Conservation (phyloP, 2,888 invertebrate genomes). For the Brassicogethes aeneus region DNA sequence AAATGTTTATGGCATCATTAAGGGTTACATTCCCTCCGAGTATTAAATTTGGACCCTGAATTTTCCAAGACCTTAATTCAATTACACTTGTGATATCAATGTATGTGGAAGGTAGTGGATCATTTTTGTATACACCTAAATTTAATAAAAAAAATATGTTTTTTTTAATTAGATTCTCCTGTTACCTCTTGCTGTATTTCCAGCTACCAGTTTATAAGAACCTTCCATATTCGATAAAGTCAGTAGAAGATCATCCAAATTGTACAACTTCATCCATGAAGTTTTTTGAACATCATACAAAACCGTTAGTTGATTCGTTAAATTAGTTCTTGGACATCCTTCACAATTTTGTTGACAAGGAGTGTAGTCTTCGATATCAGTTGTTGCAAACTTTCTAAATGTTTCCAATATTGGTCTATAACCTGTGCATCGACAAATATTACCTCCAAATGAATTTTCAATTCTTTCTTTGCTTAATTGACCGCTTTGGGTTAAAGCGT, state of each 20-base stretch:
- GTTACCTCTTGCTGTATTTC: slow-evolving; percentile 69
- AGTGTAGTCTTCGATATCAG: slow-evolving; percentile 20
- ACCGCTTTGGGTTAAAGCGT: slow-evolving; percentile 41
- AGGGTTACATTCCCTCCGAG: slow-evolving; percentile 54
- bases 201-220: slow-evolving; percentile 56
- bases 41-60: slow-evolving; percentile 41
- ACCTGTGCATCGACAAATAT: slow-evolving; percentile 66
- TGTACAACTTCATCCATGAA: slow-evolving; percentile 51
- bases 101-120: slow-evolving; percentile 39
- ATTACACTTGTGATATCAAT: slow-evolving; percentile 55
- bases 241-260: slow-evolving; percentile 48
- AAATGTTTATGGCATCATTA: slow-evolving; percentile 47
- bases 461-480: slow-evolving; percentile 50
- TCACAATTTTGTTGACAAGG: neutral
- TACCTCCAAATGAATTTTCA: slow-evolving; percentile 61
- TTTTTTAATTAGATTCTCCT: neutral
- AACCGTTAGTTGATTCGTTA: neutral
- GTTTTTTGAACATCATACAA: slow-evolving; percentile 16
- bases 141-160: slow-evolving; percentile 4
- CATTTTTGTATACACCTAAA: slow-evolving; percentile 20
- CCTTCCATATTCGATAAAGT: slow-evolving; percentile 38
- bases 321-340: neutral
- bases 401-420: slow-evolving; percentile 55
- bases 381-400: slow-evolving; percentile 40
- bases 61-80: slow-evolving; percentile 44